Evolutionary conservation across 2,113 vertebrate genomes (phyloP), one percentile per base, ranked within the genome.

Genomic region (Oryzias javanicus): DNA sequence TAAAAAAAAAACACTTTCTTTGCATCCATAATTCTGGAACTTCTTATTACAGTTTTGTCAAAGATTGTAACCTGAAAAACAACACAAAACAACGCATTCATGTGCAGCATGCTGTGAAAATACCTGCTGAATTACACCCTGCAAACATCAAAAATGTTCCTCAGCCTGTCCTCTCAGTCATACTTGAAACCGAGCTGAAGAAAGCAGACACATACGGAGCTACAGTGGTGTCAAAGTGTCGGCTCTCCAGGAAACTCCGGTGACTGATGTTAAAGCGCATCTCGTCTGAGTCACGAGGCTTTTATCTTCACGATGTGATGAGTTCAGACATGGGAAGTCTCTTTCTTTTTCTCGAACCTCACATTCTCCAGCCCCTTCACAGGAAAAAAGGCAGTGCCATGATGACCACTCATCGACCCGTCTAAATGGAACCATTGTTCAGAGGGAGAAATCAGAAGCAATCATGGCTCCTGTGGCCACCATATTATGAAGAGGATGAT

Each of bases 341-440:
- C 51, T 49, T 49, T 46, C n/a, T 44, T 47, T 54, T 51, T 47
- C 24, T 3, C 35, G 17, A 55, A 72, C 15, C 16, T 55, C 35
- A 60, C 56, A 60, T 60, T 67, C 55, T 70, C 7, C n/a, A 42
- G 14, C 19, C 46, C 46, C 44, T 53, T 59, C 25, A 17, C 60
- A 5, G 25, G 18, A 45, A 4, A 19, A 56, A 57, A 50, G 14
- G 0, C 17, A 64, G 47, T 14, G 17, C 15, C 47, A 19, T 58
- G 44, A 44, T 58, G 69, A 56, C 42, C 42, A 53, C 42, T 67
- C 53, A 82, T 86, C 60, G 79, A 76, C 68, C 77, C 12, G 3
- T 69, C 69, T 55, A 69, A 84, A 87, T 75, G 72, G 74, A 79
- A 55, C 42, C 54, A 72, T 75, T 83, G 81, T 77, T 66, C 14